These are phyloP conservation scores for Amblyornis subalaris DNA, from an alignment of 2,113 vertebrate genomes.

Conservation along the genomic window DNA sequence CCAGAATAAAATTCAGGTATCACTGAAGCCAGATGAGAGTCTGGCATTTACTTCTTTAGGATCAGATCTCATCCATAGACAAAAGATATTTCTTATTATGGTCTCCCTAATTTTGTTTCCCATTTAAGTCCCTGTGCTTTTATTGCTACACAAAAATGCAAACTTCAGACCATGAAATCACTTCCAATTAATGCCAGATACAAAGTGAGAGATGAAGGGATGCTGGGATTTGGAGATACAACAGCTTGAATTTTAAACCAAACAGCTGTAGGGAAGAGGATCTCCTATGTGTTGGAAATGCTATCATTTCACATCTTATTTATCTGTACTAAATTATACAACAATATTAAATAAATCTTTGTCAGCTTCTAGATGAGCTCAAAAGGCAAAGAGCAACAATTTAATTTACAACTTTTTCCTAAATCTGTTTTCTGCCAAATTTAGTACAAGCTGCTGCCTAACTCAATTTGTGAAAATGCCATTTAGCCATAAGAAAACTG, in stretches of 20 bases:
- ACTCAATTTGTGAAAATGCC: background rate
- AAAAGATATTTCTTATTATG: background rate
- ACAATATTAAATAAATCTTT: background rate
- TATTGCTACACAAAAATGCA: background rate
- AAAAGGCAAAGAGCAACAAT: background rate
- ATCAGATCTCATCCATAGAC: background rate
- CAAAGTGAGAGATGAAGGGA: background rate
- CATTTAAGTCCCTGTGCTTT: background rate
- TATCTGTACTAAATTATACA: background rate
- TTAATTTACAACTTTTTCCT: background rate
- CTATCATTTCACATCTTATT: background rate
- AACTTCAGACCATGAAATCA: background rate
- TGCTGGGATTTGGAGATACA: background rate
- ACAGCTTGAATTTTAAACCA: background rate
- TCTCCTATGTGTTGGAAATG: background rate
- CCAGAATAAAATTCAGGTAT: background rate
- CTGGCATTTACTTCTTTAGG: background rate
- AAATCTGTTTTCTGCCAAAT: background rate
- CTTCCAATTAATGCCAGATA: background rate
- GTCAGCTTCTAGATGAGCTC: background rate
- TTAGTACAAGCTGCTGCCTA: background rate
- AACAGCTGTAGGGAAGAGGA: background rate
- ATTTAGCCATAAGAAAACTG: background rate
- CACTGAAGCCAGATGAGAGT: background rate
- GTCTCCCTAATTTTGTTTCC: background rate